These are phyloP conservation scores for Cuniculus paca DNA, from an alignment of 2,797 vertebrate species.

Conservation along the genomic window DNA sequence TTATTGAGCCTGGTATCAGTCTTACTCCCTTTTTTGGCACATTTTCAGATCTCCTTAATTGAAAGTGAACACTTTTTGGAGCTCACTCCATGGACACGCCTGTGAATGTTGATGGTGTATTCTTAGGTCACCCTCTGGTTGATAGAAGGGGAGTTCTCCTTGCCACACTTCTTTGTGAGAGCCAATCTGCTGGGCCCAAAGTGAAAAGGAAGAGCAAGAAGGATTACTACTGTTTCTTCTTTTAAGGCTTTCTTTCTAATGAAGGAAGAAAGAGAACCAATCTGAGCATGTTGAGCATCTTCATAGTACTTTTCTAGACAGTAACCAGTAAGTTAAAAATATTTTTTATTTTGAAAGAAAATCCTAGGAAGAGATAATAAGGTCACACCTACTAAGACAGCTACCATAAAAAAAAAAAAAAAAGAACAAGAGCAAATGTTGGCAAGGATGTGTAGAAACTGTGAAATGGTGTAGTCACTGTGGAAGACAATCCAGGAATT, in stretches of 20 bases:
- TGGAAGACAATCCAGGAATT: not conserved
- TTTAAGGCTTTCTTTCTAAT: not conserved
- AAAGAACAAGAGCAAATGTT: not conserved
- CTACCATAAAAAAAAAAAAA: not conserved
- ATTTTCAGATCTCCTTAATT: not conserved
- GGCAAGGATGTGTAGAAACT: not conserved
- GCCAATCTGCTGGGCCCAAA: not conserved
- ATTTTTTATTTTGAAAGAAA: not conserved
- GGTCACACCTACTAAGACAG: not conserved
- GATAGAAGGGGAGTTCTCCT: not conserved
- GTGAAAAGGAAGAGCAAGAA: not conserved
- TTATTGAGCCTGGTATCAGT: not conserved
- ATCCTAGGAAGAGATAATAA: not conserved
- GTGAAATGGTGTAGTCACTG: not conserved
- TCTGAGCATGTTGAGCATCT: not conserved
- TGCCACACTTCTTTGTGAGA: not conserved
- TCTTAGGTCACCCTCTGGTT: not conserved
- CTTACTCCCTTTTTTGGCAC: not conserved
- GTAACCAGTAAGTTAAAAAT: not conserved
- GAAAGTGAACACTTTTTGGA: not conserved
- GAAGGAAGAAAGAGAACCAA: not conserved
- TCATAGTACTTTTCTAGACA: slow-evolving; percentile 2
- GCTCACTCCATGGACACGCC: not conserved
- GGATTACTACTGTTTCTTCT: not conserved
- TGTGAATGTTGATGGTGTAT: not conserved